A percentile compares a stretch with the other conserved stretches of the same genome.
These are phyloP conservation scores for Stigmatopora nigra DNA, from an alignment of 2,113 vertebrate species.

Conservation along the genomic window DNA sequence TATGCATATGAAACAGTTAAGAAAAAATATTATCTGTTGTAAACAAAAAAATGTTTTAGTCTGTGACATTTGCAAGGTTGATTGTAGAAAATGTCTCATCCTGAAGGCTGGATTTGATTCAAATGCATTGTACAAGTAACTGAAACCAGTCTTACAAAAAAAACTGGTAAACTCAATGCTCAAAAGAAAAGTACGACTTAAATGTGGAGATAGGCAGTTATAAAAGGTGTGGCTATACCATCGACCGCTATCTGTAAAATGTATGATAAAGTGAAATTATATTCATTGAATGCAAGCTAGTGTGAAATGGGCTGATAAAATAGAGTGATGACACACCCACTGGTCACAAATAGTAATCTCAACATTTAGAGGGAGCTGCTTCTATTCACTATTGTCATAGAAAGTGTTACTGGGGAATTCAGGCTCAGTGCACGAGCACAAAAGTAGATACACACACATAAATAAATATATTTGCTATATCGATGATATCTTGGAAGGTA, in stretches of 20 bases:
- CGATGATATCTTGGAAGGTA: background rate
- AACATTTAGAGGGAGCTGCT: slow-evolving; percentile 49
- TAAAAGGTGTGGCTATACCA: slow-evolving; percentile 41
- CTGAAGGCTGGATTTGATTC: background rate
- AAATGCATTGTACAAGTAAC: slow-evolving; percentile 26
- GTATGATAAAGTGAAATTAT: slow-evolving; percentile 58
- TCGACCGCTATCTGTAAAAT: slow-evolving; percentile 48
- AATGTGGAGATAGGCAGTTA: slow-evolving; percentile 19
- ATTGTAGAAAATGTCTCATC: slow-evolving; percentile 6
- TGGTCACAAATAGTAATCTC: slow-evolving; percentile 58
- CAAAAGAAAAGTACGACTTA: slow-evolving; percentile 15
- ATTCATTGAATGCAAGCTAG: slow-evolving; percentile 63
- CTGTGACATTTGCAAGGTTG: slow-evolving; percentile 7
- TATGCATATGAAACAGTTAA: background rate
- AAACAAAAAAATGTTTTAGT: background rate
- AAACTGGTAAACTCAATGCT: slow-evolving; percentile 29
- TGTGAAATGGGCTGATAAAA: slow-evolving; percentile 67
- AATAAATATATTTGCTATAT: background rate
- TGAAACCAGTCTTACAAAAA: slow-evolving; percentile 24
- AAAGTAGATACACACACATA: background rate
- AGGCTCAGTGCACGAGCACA: slow-evolving; percentile 4
- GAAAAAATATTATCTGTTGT: background rate
- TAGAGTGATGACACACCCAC: slow-evolving; percentile 62
- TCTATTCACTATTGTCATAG: slow-evolving; percentile 35
- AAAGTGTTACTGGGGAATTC: slow-evolving; percentile 29